Evolutionary conservation across 2,888 invertebrate genomes (phyloP).

Genomic region (Ormyrus rosae): DNA sequence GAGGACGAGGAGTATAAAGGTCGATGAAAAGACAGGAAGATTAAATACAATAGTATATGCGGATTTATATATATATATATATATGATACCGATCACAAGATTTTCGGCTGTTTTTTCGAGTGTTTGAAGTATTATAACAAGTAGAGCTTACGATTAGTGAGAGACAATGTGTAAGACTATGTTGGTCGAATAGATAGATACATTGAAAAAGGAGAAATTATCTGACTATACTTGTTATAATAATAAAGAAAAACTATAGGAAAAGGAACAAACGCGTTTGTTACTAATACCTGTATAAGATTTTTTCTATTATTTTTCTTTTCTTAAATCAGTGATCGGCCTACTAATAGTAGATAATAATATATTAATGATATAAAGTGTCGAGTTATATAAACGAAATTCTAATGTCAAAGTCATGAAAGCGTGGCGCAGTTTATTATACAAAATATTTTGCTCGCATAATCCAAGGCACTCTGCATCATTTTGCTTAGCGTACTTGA

Average conservation of each 20-base stretch:
- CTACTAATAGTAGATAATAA: conserved; percentile 58
- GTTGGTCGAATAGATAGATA: conserved; percentile 21
- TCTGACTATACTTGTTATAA: conserved; percentile 67
- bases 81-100: too few relatives aligned
- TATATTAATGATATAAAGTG: conserved; percentile 28
- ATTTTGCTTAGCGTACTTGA: background rate
- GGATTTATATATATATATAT: conserved; percentile 17
- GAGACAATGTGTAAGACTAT: conserved; percentile 30
- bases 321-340: conserved; percentile 60
- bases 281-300: conserved; percentile 63
- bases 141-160: conserved; percentile 54
- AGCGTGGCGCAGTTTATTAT: background rate
- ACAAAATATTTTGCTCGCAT: background rate
- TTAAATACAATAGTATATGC: background rate
- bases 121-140: conserved; percentile 60
- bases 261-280: conserved; percentile 52
- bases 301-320: conserved; percentile 49
- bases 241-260: conserved; percentile 58
- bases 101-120: conserved; percentile 3
- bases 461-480: background rate
- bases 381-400: conserved; percentile 20
- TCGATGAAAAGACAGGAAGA: background rate
- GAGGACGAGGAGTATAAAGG: conserved; percentile 1
- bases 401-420: conserved; percentile 28
- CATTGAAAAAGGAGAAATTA: conserved; percentile 38